Percentiles rank a stretch among this genome's conserved stretches.
Conservation (phyloP, 2,797 vertebrate genomes). For the Pitangus sulphuratus region DNA sequence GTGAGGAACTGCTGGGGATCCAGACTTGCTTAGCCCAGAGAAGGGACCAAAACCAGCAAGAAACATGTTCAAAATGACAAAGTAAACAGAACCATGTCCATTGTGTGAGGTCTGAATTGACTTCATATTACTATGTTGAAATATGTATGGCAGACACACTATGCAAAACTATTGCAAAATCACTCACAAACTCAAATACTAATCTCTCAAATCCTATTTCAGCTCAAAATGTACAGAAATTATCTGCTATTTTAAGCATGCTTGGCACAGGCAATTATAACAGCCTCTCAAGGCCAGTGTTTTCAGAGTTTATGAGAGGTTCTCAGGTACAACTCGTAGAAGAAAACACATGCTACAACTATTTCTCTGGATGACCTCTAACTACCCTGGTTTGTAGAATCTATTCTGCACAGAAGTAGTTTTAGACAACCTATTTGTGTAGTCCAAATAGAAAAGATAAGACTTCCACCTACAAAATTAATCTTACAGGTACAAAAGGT, state of each 20-base stretch:
- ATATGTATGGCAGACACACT: background rate
- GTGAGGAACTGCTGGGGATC: rapidly evolving
- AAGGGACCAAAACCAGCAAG: background rate
- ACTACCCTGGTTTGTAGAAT: background rate
- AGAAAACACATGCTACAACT: background rate
- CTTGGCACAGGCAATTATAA: background rate
- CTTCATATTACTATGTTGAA: background rate
- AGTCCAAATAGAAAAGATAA: background rate
- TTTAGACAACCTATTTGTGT: background rate
- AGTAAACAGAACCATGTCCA: background rate
- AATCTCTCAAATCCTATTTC: background rate
- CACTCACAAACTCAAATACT: background rate
- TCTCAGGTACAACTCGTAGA: background rate
- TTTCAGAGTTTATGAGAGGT: background rate
- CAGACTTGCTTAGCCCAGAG: background rate
- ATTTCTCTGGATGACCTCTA: background rate
- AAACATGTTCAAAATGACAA: background rate
- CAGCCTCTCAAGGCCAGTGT: background rate
- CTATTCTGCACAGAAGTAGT: background rate
- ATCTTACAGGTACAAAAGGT: background rate
- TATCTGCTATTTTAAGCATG: background rate
- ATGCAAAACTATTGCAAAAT: background rate
- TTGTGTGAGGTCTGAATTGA: background rate
- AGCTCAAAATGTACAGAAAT: slow-evolving; percentile 1
- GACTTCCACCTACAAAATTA: background rate